A percentile compares a stretch with the other conserved stretches of the same genome.
Conservation (phyloP, 1,140 invertebrate species). For the Cotesia chilonis region DNA sequence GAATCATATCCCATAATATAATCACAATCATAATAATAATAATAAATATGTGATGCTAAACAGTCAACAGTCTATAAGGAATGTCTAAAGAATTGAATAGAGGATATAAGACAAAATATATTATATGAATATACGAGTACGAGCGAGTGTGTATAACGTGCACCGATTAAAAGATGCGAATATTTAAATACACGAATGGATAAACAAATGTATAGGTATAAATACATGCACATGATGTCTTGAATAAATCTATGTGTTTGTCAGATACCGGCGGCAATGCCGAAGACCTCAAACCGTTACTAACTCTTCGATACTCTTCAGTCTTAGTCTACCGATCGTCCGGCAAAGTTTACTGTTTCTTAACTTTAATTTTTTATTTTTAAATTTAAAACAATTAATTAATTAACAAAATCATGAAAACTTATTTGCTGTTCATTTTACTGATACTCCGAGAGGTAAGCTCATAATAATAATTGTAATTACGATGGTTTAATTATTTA, state of each 20-base stretch:
- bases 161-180: slow-evolving; percentile 31
- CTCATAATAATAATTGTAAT: background rate
- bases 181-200: slow-evolving; percentile 32
- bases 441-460: slow-evolving; percentile 44
- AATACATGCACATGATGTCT: background rate
- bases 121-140: background rate
- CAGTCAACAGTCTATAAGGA: slow-evolving; percentile 15
- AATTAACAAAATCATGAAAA: slow-evolving; percentile 41
- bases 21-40: background rate
- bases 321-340: slow-evolving; percentile 49
- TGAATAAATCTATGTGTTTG: slow-evolving; percentile 19
- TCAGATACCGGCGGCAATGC: slow-evolving; percentile 22
- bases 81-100: background rate
- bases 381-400: slow-evolving; percentile 3
- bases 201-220: slow-evolving; percentile 32
- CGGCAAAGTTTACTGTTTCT: slow-evolving; percentile 41
- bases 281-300: slow-evolving; percentile 55
- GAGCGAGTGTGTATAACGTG: background rate
- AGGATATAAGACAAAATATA: slow-evolving; percentile 11
- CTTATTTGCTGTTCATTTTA: slow-evolving; percentile 36
- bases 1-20: background rate
- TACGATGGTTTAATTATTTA: background rate
- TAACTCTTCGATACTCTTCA: slow-evolving; percentile 53
- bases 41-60: background rate
- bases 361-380: background rate